Conservation (phyloP, 2,113 vertebrate genomes). For the Petaurus breviceps region DNA sequence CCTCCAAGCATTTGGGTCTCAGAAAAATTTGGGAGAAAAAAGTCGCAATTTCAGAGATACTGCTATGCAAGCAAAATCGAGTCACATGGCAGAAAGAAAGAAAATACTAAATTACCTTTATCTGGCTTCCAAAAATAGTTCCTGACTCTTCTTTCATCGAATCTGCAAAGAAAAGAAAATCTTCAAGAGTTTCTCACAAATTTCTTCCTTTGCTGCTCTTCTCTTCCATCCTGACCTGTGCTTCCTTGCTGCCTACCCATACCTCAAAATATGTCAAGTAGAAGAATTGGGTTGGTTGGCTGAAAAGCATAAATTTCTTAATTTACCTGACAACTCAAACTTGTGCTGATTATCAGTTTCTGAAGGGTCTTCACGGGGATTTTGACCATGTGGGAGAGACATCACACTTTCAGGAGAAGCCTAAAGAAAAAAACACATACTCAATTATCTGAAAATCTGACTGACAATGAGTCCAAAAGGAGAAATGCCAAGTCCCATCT, state of each 20-base stretch:
- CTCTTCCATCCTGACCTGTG: slow-evolving; percentile 79
- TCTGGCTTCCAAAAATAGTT: slow-evolving; percentile 91
- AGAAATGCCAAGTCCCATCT: slow-evolving; percentile 42
- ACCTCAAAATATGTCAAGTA: slow-evolving; percentile 80
- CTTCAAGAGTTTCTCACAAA: slow-evolving; percentile 70
- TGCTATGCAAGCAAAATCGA: slow-evolving; percentile 63
- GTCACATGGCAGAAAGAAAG: slow-evolving; percentile 70
- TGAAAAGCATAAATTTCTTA: slow-evolving; percentile 75
- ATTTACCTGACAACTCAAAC: slow-evolving; percentile 88
- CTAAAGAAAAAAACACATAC: slow-evolving; percentile 80
- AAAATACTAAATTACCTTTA: slow-evolving; percentile 90
- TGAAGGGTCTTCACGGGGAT: slow-evolving; percentile 86
- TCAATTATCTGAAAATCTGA: slow-evolving; percentile 50
- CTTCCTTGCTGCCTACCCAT: slow-evolving; percentile 79
- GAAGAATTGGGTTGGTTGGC: slow-evolving; percentile 78
- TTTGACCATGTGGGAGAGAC: slow-evolving; percentile 86
- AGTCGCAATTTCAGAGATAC: slow-evolving; percentile 57
- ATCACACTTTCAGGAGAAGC: slow-evolving; percentile 85
- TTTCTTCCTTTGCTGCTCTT: slow-evolving; percentile 73
- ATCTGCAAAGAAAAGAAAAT: slow-evolving; percentile 83
- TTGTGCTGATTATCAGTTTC: slow-evolving; percentile 87
- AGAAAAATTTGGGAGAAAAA: slow-evolving; percentile 37
- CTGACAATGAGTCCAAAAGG: background rate
- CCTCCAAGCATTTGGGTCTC: slow-evolving; percentile 51
- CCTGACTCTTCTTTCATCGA: slow-evolving; percentile 94